A percentile compares a stretch with the other conserved stretches of the same genome.
These are phyloP conservation scores for Erebia palarica DNA, from an alignment of 2,888 invertebrate species.

Conservation along the genomic window DNA sequence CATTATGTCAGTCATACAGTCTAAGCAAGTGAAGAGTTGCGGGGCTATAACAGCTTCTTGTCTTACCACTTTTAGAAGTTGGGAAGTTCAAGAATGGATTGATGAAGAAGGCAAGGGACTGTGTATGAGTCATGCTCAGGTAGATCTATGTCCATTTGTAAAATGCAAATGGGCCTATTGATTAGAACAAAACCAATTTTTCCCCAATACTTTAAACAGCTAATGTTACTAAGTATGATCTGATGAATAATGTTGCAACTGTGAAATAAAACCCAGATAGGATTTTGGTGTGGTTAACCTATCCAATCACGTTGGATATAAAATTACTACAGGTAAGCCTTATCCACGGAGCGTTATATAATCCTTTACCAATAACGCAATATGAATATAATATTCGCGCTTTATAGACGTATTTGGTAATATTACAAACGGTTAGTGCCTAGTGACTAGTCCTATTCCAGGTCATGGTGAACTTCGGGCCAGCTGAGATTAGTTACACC, in stretches of 20 bases:
- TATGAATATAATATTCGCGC: conserved; percentile 14
- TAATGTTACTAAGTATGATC: neutral
- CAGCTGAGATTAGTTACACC: conserved; percentile 32
- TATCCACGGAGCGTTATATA: neutral
- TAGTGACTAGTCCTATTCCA: conserved; percentile 43
- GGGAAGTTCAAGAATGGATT: too few relatives aligned
- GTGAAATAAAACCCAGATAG: neutral
- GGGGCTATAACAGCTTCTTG: too few relatives aligned
- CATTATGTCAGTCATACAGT: too few relatives aligned
- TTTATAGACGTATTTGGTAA: conserved; percentile 21
- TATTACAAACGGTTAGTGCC: conserved; percentile 32
- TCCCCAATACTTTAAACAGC: too few relatives aligned
- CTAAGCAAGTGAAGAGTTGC: too few relatives aligned
- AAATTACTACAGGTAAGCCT: too few relatives aligned
- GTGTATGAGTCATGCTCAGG: too few relatives aligned
- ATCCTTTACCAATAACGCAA: conserved; percentile 17
- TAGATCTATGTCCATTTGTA: too few relatives aligned
- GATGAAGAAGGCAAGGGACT: too few relatives aligned
- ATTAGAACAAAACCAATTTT: too few relatives aligned
- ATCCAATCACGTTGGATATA: neutral
- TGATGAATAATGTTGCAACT: neutral
- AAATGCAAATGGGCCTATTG: too few relatives aligned
- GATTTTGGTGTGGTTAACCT: neutral
- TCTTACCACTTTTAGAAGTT: too few relatives aligned
- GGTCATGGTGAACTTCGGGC: conserved; percentile 49